Evolutionary conservation across 92 coral and sea anemone genomes (phyloP), one percentile per base, ranked within the genome.

Genomic region (Phymanthus crucifer): DNA sequence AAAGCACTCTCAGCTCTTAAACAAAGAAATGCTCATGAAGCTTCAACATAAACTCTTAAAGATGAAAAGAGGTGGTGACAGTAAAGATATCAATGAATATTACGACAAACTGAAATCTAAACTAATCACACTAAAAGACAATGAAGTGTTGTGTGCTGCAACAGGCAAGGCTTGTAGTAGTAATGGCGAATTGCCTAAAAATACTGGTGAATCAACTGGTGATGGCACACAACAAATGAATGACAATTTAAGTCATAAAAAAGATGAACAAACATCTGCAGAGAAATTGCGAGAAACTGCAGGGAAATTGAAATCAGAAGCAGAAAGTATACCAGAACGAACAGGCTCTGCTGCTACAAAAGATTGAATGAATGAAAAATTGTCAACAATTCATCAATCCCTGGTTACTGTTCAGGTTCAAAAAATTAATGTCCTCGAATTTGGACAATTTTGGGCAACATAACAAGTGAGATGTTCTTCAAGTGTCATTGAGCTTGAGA

Each of bases 121-220:
- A 36, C 23, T 70, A 70, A 52, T 79, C 14, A 67, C 83, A 2
- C 52, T 79, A 9, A 79, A 79, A 47, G 64, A 69, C 31, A 68
- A 79, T 43, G 83, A 79, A 79, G 50, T 79, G 52, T 46, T 79
- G 16, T 79, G 83, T 69, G 68, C 83, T 16, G 66, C 75, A 5
- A 79, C 83, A 66, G 83, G 83, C 68, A 67, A 78, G 32, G 47
- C 83, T 26, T 79, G 83, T 38, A 27, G 29, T 1, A 65, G 70
- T 32, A 72, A 48, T 27, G 73, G 38, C n/a, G 1, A 40, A 3
- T 29, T 32, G 2, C 16, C 46, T 34, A 54, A 61, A 23, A 61
- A 61, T 56, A 61, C 24, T 26, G 32, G 32, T 24, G 13, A 27
- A 61, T 61, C 68, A 37, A 61, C 40, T 34, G 65, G n/a, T 24